Base-by-base conservation (phyloP, 2,888 invertebrate species). In the Elegia similella region DNA sequence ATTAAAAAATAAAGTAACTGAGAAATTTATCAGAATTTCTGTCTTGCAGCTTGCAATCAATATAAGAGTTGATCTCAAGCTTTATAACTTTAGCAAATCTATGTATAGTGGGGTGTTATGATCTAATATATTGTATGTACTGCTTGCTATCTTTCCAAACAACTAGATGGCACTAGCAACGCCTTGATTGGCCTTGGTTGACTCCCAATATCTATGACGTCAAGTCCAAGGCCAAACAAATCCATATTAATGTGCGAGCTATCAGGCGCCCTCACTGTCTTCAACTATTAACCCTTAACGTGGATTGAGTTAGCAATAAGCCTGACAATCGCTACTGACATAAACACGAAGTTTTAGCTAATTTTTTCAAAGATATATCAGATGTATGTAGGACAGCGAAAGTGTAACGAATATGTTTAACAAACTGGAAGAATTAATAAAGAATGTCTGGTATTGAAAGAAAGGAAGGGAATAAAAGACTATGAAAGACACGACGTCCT, bases 241-340 rank as follows among this genome's bases (percentile, higher is more conserved):
- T 44, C 7, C 13, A 6, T 29, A 15, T 43, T 23, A 44, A 46
- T 44, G 17, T 44, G 56, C 56, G 64, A 65, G 64, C 64, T 62
- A 63, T 65, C 62, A 64, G 59, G 56, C 56, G 55, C 65, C 68
- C 63, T 64, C 73, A 68, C 74, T 76, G 65, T 77, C 74, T 78
- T 59, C 55, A 65, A 76, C 73, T 67, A 82, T 78, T 84, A 87
- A 85, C 83, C 77, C 80, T 16, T 50, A 50, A 7, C 34, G 34
- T 50, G 34, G 50, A 50, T 16, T 15, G 12, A 16, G 16, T 32
- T 50, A 38, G 7, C 34, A 50, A 50, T 50, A 12, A 7, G 34
- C 16, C 50, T 50, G 50, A 50, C 16, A 50, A 50, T 38, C 7
- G 16, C n/a, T 32, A 38, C 5, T 23, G 23, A 23, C 23, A 23